Conservation (phyloP, 2,113 vertebrate genomes). For the Pelodiscus sinensis region DNA sequence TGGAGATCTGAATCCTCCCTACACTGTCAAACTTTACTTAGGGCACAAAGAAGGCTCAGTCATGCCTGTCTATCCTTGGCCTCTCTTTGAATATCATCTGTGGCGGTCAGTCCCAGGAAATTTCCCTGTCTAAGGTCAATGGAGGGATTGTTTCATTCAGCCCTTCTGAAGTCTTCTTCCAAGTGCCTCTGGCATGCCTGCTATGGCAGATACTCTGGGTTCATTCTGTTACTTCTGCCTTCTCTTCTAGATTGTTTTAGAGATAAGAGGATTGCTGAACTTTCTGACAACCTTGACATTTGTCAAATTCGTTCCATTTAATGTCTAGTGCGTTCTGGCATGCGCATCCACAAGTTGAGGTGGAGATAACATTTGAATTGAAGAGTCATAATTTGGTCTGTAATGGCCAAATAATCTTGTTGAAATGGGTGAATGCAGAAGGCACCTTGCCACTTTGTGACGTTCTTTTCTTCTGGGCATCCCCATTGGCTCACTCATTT, state of each 20-base stretch:
- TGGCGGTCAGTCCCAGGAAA: not conserved
- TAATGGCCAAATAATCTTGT: conserved; percentile 40
- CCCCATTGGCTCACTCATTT: not conserved
- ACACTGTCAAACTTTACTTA: not conserved
- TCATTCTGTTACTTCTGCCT: rapidly evolving
- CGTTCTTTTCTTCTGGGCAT: conserved; percentile 45
- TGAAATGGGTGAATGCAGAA: conserved; percentile 50
- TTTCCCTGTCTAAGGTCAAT: not conserved
- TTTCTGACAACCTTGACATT: not conserved
- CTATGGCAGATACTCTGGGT: not conserved
- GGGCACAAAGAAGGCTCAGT: not conserved
- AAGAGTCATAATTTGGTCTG: not conserved
- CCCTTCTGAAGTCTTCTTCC: not conserved
- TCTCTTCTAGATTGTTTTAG: not conserved
- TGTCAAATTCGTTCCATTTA: conserved; percentile 20
- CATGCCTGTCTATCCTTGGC: not conserved
- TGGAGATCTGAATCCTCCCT: not conserved
- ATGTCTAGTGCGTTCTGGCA: not conserved
- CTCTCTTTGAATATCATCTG: not conserved
- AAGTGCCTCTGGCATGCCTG: not conserved
- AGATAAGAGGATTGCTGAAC: not conserved
- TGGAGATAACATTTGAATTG: conserved; percentile 22
- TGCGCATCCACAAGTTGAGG: not conserved
- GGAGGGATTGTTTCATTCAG: not conserved
- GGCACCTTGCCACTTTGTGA: conserved; percentile 38